A percentile compares a stretch with the other conserved stretches of the same genome.
Evolutionary conservation across 64 coral and sea anemone genomes (phyloP).

Genomic region (Porites australiensis): DNA sequence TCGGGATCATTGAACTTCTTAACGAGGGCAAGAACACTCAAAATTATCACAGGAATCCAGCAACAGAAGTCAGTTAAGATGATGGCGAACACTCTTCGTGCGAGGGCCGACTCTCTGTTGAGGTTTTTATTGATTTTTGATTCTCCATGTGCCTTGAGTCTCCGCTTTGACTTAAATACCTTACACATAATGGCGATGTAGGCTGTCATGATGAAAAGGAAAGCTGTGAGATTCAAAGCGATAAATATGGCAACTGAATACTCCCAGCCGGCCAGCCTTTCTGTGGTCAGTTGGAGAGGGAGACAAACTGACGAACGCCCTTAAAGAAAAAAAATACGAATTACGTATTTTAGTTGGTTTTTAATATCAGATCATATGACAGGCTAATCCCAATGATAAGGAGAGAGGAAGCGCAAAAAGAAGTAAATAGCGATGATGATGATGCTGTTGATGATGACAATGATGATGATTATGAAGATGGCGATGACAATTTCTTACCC

Average conservation of each 20-base stretch:
- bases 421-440: no score
- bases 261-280: constrained; percentile 61
- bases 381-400: no score
- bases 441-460: no score
- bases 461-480: no score
- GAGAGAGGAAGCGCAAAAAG: no score
- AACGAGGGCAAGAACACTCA: constrained; percentile 8
- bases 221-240: constrained; percentile 47
- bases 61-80: constrained; percentile 37
- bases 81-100: constrained; percentile 23
- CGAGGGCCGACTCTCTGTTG: constrained; percentile 33
- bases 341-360: no score
- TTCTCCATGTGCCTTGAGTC: not conserved
- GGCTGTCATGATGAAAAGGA: constrained; percentile 42
- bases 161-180: constrained; percentile 16
- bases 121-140: not conserved
- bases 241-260: constrained; percentile 63
- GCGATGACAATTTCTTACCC: no score
- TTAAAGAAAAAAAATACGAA: not conserved
- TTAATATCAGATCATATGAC: no score
- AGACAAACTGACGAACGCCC: constrained; percentile 62
- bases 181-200: constrained; percentile 46
- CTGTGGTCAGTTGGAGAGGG: constrained; percentile 40
- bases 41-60: constrained; percentile 36
- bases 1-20: not conserved